A percentile compares a stretch with the other conserved stretches of the same genome.
phyloP scores from a whole-genome alignment of 2,888 invertebrate genomes.

The Drosophila helvetica region DNA sequence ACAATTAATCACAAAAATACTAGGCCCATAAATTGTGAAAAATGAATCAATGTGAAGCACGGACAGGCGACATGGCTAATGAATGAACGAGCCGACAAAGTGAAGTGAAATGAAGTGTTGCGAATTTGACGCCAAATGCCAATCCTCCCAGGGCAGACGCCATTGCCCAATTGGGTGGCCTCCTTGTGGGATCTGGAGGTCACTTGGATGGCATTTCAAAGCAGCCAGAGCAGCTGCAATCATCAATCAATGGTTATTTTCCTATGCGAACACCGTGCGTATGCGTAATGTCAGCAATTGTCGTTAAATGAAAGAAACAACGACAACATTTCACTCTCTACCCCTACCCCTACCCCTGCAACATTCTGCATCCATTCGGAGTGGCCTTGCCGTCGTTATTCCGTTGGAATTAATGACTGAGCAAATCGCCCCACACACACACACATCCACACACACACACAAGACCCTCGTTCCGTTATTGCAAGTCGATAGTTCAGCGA shows the following conservation, averaged over 20 bases:
- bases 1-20: conserved; percentile 68
- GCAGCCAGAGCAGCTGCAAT: background rate
- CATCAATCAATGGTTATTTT: background rate
- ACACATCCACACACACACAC: conserved; percentile 23
- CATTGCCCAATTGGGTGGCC: conserved; percentile 1
- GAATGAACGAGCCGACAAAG: conserved; percentile 55
- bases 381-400: conserved; percentile 65
- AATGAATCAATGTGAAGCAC: conserved; percentile 50
- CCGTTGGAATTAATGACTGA: conserved; percentile 49
- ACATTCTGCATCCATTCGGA: conserved; percentile 27
- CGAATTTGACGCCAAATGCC: conserved; percentile 17
- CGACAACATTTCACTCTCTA: conserved; percentile 17
- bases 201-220: background rate
- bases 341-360: conserved; percentile 23
- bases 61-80: conserved; percentile 57
- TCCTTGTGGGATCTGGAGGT: conserved; percentile 4
- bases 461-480: conserved; percentile 7
- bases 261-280: conserved; percentile 45
- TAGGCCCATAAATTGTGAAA: conserved; percentile 64
- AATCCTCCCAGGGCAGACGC: background rate
- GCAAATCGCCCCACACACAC: conserved; percentile 38
- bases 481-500: conserved; percentile 45
- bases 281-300: conserved; percentile 55
- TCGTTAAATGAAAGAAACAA: conserved; percentile 7
- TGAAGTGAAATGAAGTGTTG: conserved; percentile 43